Percentiles rank a stretch among this genome's conserved stretches.
phyloP scores from a whole-genome alignment of 1,140 invertebrate species.

The Cydia amplana region DNA sequence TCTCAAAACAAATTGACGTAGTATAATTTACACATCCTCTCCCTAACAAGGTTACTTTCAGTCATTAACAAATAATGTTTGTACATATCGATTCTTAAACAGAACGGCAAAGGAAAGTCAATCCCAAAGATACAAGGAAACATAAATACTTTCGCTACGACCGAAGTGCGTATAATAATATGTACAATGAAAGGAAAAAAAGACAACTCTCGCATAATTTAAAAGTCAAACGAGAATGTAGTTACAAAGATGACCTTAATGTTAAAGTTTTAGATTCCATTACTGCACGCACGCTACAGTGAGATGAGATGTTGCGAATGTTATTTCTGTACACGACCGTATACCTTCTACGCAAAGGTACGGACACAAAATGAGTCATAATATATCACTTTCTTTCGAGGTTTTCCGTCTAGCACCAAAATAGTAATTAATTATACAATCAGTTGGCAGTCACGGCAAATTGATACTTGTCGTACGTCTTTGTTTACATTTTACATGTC shows the following conservation, averaged over 20 bases:
- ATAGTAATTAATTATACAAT: constrained; percentile 31
- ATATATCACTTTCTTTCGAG: constrained; percentile 48
- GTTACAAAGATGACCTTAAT: neutral
- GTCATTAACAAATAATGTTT: constrained; percentile 12
- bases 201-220: constrained; percentile 10
- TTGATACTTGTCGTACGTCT: neutral
- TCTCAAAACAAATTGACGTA: neutral
- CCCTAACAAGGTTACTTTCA: constrained; percentile 21
- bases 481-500: neutral
- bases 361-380: constrained; percentile 38
- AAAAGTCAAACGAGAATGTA: neutral
- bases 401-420: constrained; percentile 24
- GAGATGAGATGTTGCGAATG: neutral
- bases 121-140: constrained; percentile 40
- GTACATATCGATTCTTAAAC: neutral
- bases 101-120: constrained; percentile 4
- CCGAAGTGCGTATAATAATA: constrained; percentile 19
- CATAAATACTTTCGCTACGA: constrained; percentile 44
- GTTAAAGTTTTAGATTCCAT: neutral
- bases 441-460: neutral
- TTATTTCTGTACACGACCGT: neutral
- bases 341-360: constrained; percentile 8
- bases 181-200: constrained; percentile 16
- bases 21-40: constrained; percentile 6
- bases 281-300: neutral